Percentiles rank a stretch among this genome's conserved stretches.
These are phyloP conservation scores for Neodon shergylaensis DNA, from an alignment of 2,113 vertebrate species.

Conservation along the genomic window DNA sequence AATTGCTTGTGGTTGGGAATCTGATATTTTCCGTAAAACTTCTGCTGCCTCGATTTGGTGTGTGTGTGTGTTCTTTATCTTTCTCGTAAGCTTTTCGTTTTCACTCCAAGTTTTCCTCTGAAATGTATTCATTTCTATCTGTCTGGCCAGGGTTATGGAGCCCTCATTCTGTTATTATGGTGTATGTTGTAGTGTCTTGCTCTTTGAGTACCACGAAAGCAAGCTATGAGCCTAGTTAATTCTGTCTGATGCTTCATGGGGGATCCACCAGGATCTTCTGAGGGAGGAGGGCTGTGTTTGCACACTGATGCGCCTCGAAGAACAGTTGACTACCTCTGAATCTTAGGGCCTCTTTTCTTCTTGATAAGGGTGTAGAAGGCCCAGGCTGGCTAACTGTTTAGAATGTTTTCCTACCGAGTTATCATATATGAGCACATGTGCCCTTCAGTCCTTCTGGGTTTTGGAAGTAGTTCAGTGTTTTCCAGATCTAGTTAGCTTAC, in stretches of 20 bases:
- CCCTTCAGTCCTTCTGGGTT: background rate
- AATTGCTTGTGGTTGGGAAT: background rate
- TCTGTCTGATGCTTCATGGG: background rate
- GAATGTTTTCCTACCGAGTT: background rate
- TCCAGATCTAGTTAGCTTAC: background rate
- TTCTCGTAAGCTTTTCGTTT: background rate
- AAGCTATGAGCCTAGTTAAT: background rate
- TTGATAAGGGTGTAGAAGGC: background rate
- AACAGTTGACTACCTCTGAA: background rate
- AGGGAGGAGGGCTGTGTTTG: background rate
- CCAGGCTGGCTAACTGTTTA: background rate
- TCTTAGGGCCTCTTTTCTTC: background rate
- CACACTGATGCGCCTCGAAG: background rate
- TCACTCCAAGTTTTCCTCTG: background rate
- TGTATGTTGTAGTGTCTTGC: background rate
- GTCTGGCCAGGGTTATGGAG: background rate
- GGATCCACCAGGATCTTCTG: background rate
- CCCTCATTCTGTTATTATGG: background rate
- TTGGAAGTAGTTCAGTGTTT: background rate
- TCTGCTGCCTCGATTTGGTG: background rate
- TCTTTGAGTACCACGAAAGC: background rate
- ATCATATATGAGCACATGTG: background rate
- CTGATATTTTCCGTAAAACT: conserved; percentile 2
- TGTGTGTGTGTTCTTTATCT: background rate
- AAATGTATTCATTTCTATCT: background rate